phyloP scores from a whole-genome alignment of 2,113 vertebrate genomes.

The Takifugu flavidus region DNA sequence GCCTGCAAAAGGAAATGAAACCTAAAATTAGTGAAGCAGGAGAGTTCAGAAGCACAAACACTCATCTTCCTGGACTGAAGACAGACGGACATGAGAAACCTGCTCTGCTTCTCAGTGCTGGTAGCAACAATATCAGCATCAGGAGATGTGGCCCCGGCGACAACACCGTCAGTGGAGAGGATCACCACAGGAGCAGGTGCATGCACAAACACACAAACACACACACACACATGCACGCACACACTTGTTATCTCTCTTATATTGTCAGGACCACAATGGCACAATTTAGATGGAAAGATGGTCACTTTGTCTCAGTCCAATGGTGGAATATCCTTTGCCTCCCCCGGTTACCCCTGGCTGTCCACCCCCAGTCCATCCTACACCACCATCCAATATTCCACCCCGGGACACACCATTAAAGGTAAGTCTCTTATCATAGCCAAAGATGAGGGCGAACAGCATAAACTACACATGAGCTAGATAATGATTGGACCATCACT shows the following conservation, averaged over 20 bases:
- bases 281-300: conserved; percentile 41
- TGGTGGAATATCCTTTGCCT: conserved; percentile 22
- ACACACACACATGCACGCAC: background rate
- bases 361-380: background rate
- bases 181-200: background rate
- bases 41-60: background rate
- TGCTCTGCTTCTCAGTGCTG: background rate
- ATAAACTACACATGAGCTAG: no score
- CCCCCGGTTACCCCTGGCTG: background rate
- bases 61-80: background rate
- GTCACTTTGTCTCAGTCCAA: conserved; percentile 19
- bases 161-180: background rate
- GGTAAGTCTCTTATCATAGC: no score
- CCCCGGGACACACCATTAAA: background rate
- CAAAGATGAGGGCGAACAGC: no score
- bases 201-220: background rate
- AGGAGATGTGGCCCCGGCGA: background rate
- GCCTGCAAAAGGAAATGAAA: background rate
- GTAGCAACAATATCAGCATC: background rate
- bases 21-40: background rate
- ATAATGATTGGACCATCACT: no score
- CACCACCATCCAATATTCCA: background rate
- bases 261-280: conserved; percentile 5
- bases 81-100: conserved; percentile 1
- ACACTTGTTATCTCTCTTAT: background rate